phyloP scores from a whole-genome alignment of 1,140 invertebrate genomes.

The Calycopis cecrops region DNA sequence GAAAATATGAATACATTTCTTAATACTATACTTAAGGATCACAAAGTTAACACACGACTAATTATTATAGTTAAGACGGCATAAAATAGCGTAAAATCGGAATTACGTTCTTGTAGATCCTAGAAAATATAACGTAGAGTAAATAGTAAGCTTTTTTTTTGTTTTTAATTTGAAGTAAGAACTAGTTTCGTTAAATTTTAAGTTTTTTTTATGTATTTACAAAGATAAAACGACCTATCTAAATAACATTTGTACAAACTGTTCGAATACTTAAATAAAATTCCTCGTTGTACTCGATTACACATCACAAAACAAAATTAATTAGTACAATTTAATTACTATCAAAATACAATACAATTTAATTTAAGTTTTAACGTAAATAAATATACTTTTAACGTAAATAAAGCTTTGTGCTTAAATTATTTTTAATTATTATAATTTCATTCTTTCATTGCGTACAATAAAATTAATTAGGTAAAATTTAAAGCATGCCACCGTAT shows the following conservation, averaged over 20 bases:
- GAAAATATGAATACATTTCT: constrained; percentile 72
- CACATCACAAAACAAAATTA: not conserved
- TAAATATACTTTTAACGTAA: not conserved
- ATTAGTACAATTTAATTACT: not conserved
- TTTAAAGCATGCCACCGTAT: constrained; percentile 1
- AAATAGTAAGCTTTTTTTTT: constrained; percentile 10
- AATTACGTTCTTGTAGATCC: constrained; percentile 6
- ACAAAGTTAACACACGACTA: constrained; percentile 56
- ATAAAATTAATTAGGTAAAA: not conserved
- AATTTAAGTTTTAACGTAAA: not conserved
- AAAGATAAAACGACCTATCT: constrained; percentile 30
- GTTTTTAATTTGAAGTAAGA: constrained; percentile 8
- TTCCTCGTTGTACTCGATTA: constrained; percentile 26
- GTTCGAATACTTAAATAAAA: constrained; percentile 28
- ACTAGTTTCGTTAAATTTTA: constrained; percentile 2
- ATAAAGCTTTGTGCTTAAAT: too few relatives aligned
- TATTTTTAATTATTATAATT: too few relatives aligned
- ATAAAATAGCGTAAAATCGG: constrained; percentile 16
- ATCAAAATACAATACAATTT: not conserved
- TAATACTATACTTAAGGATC: constrained; percentile 59
- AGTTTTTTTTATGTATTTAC: constrained; percentile 28
- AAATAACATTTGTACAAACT: constrained; percentile 34
- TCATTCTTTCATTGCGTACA: too few relatives aligned
- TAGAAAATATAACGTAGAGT: constrained; percentile 7
- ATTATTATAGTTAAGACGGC: constrained; percentile 19